Evolutionary conservation across 1,140 invertebrate species (phyloP).

Genomic region (Asbolus verrucosus): DNA sequence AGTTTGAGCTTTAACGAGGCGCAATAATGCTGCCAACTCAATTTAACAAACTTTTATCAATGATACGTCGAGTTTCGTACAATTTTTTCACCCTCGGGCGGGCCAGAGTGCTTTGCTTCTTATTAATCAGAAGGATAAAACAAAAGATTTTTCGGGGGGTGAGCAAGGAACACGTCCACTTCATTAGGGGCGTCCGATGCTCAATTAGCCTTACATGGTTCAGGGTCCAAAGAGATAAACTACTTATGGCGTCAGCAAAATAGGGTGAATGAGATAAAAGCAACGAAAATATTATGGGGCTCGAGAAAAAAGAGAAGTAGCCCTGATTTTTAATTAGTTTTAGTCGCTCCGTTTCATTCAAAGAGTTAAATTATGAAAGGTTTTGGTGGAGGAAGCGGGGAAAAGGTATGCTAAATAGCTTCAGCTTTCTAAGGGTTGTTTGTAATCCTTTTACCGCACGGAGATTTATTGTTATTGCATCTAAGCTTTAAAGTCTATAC

Average conservation of each 20-base stretch:
- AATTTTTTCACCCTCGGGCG: no score
- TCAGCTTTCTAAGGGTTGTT: conserved; percentile 41
- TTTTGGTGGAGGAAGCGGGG: no score
- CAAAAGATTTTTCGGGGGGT: conserved; percentile 16
- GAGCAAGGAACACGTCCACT: conserved; percentile 15
- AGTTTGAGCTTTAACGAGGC: conserved; percentile 23
- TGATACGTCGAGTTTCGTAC: not conserved
- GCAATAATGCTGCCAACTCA: conserved; percentile 17
- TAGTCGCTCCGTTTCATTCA: conserved; percentile 21
- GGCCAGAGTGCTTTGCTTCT: no score
- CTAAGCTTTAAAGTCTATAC: conserved; percentile 44
- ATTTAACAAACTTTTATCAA: conserved; percentile 28
- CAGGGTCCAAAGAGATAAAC: conserved; percentile 9
- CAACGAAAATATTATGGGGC: no score
- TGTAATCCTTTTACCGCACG: conserved; percentile 45
- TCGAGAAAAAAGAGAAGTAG: conserved; percentile 1
- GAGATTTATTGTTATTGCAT: conserved; percentile 49
- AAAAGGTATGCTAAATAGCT: conserved; percentile 43
- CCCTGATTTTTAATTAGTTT: conserved; percentile 37
- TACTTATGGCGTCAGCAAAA: conserved; percentile 21
- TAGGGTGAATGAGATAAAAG: not conserved
- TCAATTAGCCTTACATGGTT: conserved; percentile 18
- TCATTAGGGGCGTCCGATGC: conserved; percentile 4
- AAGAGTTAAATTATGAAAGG: conserved; percentile 38
- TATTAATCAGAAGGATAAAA: conserved; percentile 39